Conservation (phyloP, 1,140 invertebrate genomes). For the Pollicipes pollicipes region DNA sequence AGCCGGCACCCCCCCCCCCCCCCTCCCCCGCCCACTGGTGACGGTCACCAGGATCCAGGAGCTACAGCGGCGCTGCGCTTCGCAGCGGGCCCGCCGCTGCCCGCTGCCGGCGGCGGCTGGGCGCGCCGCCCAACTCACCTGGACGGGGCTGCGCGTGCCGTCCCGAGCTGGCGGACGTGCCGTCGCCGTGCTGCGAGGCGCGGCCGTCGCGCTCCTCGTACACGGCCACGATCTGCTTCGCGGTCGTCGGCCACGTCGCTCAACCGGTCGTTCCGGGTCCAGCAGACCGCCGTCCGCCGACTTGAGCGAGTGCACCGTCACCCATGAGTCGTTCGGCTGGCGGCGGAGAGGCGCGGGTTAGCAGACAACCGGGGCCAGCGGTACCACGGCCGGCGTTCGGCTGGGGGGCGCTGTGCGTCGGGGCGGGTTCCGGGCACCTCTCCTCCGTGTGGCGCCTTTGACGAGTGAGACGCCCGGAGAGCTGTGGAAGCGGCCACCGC, state of each 20-base stretch:
- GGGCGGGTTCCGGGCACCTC: too few relatives aligned
- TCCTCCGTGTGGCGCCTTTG: too few relatives aligned
- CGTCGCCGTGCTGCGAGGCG: conserved; percentile 37
- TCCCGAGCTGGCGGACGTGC: conserved; percentile 26
- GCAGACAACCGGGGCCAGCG: conserved; percentile 12
- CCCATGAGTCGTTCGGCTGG: conserved; percentile 55
- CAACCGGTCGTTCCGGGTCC: conserved; percentile 79
- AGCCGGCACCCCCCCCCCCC: too few relatives aligned
- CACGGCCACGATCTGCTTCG: conserved; percentile 50
- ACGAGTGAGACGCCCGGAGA: too few relatives aligned
- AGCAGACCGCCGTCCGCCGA: conserved; percentile 79
- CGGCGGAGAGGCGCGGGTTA: conserved; percentile 15
- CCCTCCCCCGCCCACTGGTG: too few relatives aligned
- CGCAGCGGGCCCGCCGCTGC: too few relatives aligned
- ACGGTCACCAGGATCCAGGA: too few relatives aligned
- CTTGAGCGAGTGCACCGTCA: conserved; percentile 72
- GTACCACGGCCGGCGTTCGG: too few relatives aligned
- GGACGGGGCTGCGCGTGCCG: conserved; percentile 15
- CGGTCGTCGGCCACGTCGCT: conserved; percentile 81
- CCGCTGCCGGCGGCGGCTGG: too few relatives aligned
- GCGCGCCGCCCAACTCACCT: conserved; percentile 4
- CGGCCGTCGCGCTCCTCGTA: conserved; percentile 52
- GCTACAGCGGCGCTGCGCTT: too few relatives aligned
- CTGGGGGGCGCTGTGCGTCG: too few relatives aligned
- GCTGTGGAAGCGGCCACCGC: too few relatives aligned